Evolutionary conservation across 92 coral and sea anemone species (phyloP), one percentile per base, ranked within the genome.

Genomic region (Virgularia gustaviana): DNA sequence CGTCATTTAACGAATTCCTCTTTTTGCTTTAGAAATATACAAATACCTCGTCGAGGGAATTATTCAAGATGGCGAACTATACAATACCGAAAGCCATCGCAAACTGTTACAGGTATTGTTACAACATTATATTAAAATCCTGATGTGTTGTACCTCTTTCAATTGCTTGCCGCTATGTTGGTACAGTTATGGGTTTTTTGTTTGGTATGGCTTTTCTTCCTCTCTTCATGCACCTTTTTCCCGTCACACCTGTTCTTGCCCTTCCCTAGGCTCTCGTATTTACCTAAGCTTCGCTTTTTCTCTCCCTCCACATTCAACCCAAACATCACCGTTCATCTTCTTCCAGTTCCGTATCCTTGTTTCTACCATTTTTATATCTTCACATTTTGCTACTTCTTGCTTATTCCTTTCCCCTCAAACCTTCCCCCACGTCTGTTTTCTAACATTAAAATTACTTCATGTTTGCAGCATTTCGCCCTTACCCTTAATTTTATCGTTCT

Each of bases 51-150:
- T 92, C 2, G 63, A 78, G 15, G 73, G 81, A 11, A 88, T 92
- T 58, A 90, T 92, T 0, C 87, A 86, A 59, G 85, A 85, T 53
- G 96, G 98, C 1, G 53, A 79, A 1, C 73, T 92, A 70, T 92
- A 86, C 65, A 88, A 77, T 36, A 81, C 81, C 73, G 84, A 87
- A 42, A 92, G 84, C 36, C 87, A 88, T 49, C 78, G 90, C 62
- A 71, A 83, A 72, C 68, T 92, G 38, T 71, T 92, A 36, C 86
- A 92, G 92, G 98, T 89, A 76, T 81, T 25, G 36, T 27, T 49
- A 2, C 22, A 47, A 71, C 42, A 64, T 70, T 2, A 15, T 55
- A 15, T 55, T 43, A 11, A 11, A 11, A 43, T 43, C n/a, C 12
- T 32, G 13, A 13, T 11, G 3, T 10, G 3, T 27, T 68, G 36